A percentile compares a stretch with the other conserved stretches of the same genome.
phyloP scores from a whole-genome alignment of 2,797 vertebrate genomes.

The Eptatretus atami region DNA sequence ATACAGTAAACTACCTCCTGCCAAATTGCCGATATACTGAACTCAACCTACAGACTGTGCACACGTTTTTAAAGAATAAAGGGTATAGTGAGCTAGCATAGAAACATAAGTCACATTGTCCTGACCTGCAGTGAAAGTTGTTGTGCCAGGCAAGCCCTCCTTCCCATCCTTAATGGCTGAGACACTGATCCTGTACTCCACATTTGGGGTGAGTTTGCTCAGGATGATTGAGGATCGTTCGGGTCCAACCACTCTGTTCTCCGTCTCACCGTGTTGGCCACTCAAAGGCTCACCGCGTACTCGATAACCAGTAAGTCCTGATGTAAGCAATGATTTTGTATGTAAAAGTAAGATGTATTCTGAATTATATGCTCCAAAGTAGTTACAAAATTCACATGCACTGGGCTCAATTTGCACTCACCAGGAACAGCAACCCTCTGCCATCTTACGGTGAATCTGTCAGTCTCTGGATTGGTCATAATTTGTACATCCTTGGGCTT shows the following conservation, averaged over 20 bases:
- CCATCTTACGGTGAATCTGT: constrained; percentile 27
- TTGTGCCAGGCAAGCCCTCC: constrained; percentile 55
- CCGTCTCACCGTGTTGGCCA: neutral
- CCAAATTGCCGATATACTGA: too few species aligned
- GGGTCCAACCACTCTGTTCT: neutral
- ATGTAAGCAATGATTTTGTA: neutral
- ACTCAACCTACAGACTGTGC: too few species aligned
- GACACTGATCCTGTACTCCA: constrained; percentile 78
- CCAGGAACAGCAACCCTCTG: constrained; percentile 41
- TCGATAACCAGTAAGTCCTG: constrained; percentile 16
- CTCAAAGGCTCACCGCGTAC: constrained; percentile 6
- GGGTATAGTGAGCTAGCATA: too few species aligned
- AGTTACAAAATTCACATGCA: too few species aligned
- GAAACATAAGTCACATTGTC: too few species aligned
- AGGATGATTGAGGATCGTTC: constrained; percentile 45
- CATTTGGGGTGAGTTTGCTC: constrained; percentile 50
- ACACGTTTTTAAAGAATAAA: too few species aligned
- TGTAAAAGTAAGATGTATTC: too few species aligned
- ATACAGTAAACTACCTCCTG: too few species aligned
- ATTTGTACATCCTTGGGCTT: too few species aligned
- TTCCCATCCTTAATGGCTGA: constrained; percentile 65
- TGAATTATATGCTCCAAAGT: too few species aligned
- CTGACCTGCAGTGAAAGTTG: constrained; percentile 58
- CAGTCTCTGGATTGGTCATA: too few species aligned
- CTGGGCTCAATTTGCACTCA: constrained; percentile 10